These are phyloP conservation scores for Lepidostoma basale DNA, from an alignment of 1,140 invertebrate genomes.

Conservation along the genomic window DNA sequence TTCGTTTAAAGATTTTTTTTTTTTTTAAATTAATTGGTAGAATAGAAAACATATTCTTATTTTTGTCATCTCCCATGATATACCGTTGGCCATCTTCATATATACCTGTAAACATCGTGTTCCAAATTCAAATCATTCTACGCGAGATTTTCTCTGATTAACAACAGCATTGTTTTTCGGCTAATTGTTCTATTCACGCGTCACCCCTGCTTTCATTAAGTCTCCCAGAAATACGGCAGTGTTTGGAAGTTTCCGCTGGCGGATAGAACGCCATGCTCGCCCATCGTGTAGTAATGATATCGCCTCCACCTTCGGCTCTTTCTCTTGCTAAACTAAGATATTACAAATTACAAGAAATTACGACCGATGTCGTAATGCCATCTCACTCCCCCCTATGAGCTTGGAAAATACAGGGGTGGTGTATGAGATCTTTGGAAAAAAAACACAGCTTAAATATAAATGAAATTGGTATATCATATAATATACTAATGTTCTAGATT, in stretches of 20 bases:
- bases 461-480: not conserved
- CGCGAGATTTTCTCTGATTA: too few relatives aligned
- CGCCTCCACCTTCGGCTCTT: not conserved
- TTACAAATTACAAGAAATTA: constrained; percentile 45
- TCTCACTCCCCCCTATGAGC: not conserved
- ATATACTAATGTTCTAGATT: not conserved
- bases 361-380: constrained; percentile 38
- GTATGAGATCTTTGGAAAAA: not conserved
- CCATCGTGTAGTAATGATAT: constrained; percentile 16
- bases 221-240: constrained; percentile 11
- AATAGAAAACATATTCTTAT: too few relatives aligned
- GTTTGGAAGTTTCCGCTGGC: constrained; percentile 1
- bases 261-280: constrained; percentile 6
- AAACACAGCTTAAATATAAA: not conserved
- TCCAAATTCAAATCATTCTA: too few relatives aligned
- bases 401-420: not conserved
- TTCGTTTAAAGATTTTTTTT: too few relatives aligned
- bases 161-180: not conserved
- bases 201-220: constrained; percentile 18
- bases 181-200: not conserved
- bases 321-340: constrained; percentile 38
- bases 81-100: too few relatives aligned
- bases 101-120: too few relatives aligned
- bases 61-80: too few relatives aligned
- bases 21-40: too few relatives aligned